Percentiles rank a stretch among this genome's conserved stretches.
phyloP scores from a whole-genome alignment of 2,797 vertebrate species.

The Megaceryle alcyon region DNA sequence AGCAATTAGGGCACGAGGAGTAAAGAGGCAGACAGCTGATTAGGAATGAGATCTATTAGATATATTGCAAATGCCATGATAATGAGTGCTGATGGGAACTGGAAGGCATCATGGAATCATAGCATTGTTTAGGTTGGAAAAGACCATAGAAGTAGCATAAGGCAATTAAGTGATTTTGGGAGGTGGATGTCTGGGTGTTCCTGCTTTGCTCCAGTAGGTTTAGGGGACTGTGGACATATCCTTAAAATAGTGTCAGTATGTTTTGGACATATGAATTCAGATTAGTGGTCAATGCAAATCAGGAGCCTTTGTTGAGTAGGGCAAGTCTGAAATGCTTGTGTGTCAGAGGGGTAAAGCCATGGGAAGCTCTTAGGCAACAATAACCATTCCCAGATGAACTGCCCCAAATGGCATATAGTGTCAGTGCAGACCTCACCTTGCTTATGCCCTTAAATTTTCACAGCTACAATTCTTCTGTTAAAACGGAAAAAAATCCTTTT shows the following conservation, averaged over 20 bases:
- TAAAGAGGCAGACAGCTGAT: neutral
- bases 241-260: neutral
- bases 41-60: neutral
- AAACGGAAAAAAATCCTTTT: neutral
- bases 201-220: neutral
- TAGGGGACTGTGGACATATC: neutral
- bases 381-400: neutral
- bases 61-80: neutral
- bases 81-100: neutral
- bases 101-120: neutral
- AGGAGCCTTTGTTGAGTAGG: neutral
- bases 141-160: neutral
- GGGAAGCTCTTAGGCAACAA: neutral
- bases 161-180: neutral
- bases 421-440: neutral
- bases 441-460: neutral
- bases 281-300: neutral
- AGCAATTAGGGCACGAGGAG: neutral
- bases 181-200: no score
- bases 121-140: neutral
- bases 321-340: neutral
- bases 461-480: neutral
- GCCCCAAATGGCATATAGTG: neutral
- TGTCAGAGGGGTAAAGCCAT: neutral
- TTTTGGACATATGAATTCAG: neutral